These are phyloP conservation scores for Noturus placidus DNA, from an alignment of 2,113 vertebrate genomes.

Conservation along the genomic window DNA sequence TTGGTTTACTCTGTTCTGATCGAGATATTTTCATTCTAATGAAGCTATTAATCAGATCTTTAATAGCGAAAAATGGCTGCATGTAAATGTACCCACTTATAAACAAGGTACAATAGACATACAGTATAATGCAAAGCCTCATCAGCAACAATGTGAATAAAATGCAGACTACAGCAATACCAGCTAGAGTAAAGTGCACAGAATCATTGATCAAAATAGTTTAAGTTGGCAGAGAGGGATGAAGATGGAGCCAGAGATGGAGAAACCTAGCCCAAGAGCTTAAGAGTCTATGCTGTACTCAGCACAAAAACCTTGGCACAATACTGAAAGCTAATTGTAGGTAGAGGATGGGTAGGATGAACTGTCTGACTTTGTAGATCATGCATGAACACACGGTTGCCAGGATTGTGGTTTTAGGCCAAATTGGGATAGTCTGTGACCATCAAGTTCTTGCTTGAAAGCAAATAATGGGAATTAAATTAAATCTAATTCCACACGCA, in stretches of 20 bases:
- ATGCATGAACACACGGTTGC: neutral
- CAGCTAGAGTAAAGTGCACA: neutral
- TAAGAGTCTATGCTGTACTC: neutral
- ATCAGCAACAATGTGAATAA: neutral
- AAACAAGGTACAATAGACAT: neutral
- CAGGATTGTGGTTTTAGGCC: neutral
- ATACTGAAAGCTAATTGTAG: neutral
- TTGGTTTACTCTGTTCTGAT: neutral
- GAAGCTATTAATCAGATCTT: neutral
- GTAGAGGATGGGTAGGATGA: neutral
- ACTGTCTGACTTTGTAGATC: neutral
- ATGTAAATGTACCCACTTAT: neutral
- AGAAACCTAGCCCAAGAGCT: neutral
- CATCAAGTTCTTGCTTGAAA: neutral
- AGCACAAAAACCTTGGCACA: neutral
- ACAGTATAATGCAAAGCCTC: neutral
- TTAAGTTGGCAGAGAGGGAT: neutral
- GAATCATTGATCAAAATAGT: neutral
- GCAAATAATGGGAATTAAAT: neutral
- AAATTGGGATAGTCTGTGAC: neutral
- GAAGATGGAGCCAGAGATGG: neutral
- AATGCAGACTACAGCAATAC: conserved; percentile 7
- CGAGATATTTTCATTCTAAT: neutral
- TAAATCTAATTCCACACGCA: neutral
- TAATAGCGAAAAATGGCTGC: neutral